These are phyloP conservation scores for Hippocampus zosterae DNA, from an alignment of 2,113 vertebrate species.

Conservation along the genomic window DNA sequence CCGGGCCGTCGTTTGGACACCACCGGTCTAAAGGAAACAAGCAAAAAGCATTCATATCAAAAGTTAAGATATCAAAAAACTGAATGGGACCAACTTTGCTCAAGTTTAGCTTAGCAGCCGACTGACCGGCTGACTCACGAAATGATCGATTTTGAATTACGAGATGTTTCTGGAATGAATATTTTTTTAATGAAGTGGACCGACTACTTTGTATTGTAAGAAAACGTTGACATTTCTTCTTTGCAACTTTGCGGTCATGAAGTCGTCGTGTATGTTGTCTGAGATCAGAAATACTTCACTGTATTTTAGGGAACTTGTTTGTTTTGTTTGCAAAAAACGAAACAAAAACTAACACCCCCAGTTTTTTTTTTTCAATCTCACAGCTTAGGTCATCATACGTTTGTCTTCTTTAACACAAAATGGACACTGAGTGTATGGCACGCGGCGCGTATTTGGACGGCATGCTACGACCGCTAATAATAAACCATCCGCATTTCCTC, in stretches of 20 bases:
- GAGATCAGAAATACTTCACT: background rate
- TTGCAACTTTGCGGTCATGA: background rate
- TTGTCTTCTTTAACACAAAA: background rate
- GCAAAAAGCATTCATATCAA: background rate
- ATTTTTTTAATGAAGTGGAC: background rate
- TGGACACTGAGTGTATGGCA: no score
- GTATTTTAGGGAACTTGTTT: background rate
- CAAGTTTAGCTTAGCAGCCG: background rate
- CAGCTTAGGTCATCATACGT: background rate
- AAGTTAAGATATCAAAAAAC: background rate
- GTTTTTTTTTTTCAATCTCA: background rate
- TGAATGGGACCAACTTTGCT: background rate
- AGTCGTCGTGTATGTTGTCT: background rate
- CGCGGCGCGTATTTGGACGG: no score
- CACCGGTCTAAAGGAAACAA: no score
- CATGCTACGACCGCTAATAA: no score
- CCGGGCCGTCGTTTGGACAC: no score
- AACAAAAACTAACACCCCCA: background rate
- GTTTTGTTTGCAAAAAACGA: background rate
- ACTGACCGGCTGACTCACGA: background rate
- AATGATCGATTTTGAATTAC: no score
- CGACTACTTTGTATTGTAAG: background rate
- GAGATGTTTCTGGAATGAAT: background rate
- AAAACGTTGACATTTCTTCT: background rate
- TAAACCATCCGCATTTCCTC: no score